A percentile compares a stretch with the other conserved stretches of the same genome.
phyloP scores from a whole-genome alignment of 30 jellyfish, hydroid and myxozoan species.

The Turritopsis dohrnii region DNA sequence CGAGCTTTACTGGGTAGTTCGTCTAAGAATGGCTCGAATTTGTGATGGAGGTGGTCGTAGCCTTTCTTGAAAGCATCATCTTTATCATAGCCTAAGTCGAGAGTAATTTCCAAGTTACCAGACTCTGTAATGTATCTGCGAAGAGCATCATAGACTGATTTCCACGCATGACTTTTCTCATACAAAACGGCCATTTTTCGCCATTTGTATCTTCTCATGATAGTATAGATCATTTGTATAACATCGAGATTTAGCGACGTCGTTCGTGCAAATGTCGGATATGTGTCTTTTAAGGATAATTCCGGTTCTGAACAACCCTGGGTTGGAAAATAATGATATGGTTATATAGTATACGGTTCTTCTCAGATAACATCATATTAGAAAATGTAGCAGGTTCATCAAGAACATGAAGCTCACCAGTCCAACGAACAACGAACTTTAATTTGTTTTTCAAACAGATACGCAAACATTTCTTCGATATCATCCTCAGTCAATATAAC shows the following conservation, averaged over 20 bases:
- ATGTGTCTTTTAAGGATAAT: slow-evolving; percentile 38
- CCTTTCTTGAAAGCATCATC: slow-evolving; percentile 3
- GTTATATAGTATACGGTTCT: too few relatives aligned
- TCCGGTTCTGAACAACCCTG: slow-evolving; percentile 74
- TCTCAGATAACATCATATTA: too few relatives aligned
- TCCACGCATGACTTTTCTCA: slow-evolving; percentile 44
- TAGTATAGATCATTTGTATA: slow-evolving; percentile 13
- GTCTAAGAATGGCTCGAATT: slow-evolving; percentile 31
- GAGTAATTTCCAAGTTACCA: slow-evolving; percentile 15
- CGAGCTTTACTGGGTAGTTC: slow-evolving; percentile 26
- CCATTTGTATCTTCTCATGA: slow-evolving; percentile 29
- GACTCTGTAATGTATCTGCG: background rate
- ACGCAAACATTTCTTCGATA: too few relatives aligned
- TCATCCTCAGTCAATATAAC: too few relatives aligned
- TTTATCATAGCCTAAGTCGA: slow-evolving; percentile 8
- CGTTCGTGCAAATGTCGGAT: slow-evolving; percentile 68
- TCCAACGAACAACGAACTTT: too few relatives aligned
- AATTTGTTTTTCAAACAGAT: too few relatives aligned
- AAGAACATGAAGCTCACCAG: too few relatives aligned
- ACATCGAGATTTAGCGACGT: slow-evolving; percentile 21
- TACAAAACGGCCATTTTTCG: slow-evolving; percentile 30
- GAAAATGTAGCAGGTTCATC: too few relatives aligned
- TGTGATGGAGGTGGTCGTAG: slow-evolving; percentile 18
- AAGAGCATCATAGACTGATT: slow-evolving; percentile 16
- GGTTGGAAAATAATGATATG: background rate